Evolutionary conservation across 1,140 invertebrate genomes (phyloP).

Genomic region (Tribolium castaneum): DNA sequence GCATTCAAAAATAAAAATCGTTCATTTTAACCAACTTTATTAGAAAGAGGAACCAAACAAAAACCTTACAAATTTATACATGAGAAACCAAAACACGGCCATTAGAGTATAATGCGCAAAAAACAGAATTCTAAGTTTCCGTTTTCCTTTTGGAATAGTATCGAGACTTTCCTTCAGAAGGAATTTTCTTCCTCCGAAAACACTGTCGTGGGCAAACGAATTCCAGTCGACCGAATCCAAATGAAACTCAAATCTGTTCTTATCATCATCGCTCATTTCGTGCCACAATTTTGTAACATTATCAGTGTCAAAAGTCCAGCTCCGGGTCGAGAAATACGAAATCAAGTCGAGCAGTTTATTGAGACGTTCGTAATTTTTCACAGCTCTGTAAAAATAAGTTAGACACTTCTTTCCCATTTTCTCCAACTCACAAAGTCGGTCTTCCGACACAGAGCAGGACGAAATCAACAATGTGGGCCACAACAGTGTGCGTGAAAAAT

Average conservation of each 20-base stretch:
- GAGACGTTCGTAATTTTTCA: not conserved
- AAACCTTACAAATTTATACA: not conserved
- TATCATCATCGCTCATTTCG: not conserved
- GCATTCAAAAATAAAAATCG: not conserved
- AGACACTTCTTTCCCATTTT: not conserved
- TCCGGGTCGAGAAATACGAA: not conserved
- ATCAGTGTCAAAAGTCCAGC: not conserved
- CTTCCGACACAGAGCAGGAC: constrained; percentile 68
- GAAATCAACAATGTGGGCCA: constrained; percentile 70
- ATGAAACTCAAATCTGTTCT: not conserved
- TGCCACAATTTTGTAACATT: not conserved
- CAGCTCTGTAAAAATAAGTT: not conserved
- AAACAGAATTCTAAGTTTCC: not conserved
- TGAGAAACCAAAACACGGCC: not conserved
- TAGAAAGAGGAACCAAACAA: not conserved
- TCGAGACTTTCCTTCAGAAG: not conserved
- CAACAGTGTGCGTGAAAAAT: constrained; percentile 70
- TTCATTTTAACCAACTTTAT: not conserved
- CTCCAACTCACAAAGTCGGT: constrained; percentile 67
- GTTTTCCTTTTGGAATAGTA: not conserved
- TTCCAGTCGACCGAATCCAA: not conserved
- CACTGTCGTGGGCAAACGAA: not conserved
- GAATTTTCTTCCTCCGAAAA: not conserved
- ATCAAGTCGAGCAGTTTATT: not conserved
- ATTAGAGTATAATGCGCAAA: not conserved